Evolutionary conservation across 2,113 vertebrate species (phyloP).

Genomic region (Pycnonotus jocosus): DNA sequence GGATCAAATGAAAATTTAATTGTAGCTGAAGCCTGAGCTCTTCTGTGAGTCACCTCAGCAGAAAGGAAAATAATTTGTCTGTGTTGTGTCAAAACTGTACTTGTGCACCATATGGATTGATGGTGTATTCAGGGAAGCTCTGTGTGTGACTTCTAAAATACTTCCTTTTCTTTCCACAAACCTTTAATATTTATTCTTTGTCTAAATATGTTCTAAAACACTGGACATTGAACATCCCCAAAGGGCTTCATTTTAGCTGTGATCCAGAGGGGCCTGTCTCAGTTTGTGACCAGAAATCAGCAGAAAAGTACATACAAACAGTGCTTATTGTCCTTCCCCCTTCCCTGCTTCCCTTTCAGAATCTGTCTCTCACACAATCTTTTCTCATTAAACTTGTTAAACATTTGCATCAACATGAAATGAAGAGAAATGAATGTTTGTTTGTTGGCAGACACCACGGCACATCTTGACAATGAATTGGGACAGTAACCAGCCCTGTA

Average conservation of each 20-base stretch:
- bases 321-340: neutral
- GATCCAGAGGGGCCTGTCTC: neutral
- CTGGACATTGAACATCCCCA: neutral
- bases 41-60: neutral
- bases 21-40: neutral
- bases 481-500: neutral
- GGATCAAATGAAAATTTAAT: neutral
- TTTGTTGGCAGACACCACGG: neutral
- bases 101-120: neutral
- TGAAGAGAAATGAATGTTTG: neutral
- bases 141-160: neutral
- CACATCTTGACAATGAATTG: fast-evolving
- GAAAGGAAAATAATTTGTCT: neutral
- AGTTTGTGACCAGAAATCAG: neutral
- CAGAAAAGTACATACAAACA: neutral
- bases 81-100: neutral
- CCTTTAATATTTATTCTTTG: neutral
- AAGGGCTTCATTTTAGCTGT: neutral
- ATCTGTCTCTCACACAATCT: neutral
- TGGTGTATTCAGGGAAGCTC: neutral
- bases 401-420: neutral
- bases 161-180: neutral
- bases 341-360: neutral
- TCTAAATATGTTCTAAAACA: neutral
- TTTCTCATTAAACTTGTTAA: neutral